Base-by-base conservation (phyloP, 2,113 vertebrate genomes). In the Solea solea region DNA sequence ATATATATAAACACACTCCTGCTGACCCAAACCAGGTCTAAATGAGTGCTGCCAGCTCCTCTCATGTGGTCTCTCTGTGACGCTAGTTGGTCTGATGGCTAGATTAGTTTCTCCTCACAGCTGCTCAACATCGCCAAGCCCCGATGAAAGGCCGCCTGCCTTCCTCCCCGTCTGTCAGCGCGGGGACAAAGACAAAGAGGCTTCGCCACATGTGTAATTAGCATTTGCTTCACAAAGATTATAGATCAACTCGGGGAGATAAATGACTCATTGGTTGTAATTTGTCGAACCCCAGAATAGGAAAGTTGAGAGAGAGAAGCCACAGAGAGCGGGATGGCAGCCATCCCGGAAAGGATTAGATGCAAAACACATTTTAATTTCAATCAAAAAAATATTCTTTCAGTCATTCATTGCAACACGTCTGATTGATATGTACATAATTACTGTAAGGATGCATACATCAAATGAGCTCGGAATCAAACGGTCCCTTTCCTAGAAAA, bases 21-120 rank as follows among this genome's bases (percentile, higher is more conserved):
- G 81, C 77, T 79, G 86, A 87, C 83, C 90, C 67, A 88, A 86
- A 88, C 75, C 88, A 85, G 85, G 75, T 72, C 82, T 68, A 82
- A 90, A 84, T 65, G 75, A 83, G 69, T 34, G 28, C 72, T 80
- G 80, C 78, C 78, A 81, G 75, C 70, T 74, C 78, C 56, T 91
- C 84, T 91, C 90, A 90, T 90, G 89, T 90, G 91, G 90, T 91
- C 76, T 76, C 58, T 74, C 63, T 80, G 79, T 88, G 86, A 86
- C 79, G 85, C 81, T 84, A 42, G 85, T 73, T 67, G 72, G 80
- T 82, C 88, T 80, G 79, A 82, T 79, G 74, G 76, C 80, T 84
- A 64, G 68, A 70, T 81, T 69, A 41, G 69, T 78, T 72, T 81
- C 62, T 70, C 74, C 84, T 89, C 83, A 83, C 93, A 93, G 88